phyloP scores from a whole-genome alignment of 2,888 invertebrate species.

The Pandemis corylana region DNA sequence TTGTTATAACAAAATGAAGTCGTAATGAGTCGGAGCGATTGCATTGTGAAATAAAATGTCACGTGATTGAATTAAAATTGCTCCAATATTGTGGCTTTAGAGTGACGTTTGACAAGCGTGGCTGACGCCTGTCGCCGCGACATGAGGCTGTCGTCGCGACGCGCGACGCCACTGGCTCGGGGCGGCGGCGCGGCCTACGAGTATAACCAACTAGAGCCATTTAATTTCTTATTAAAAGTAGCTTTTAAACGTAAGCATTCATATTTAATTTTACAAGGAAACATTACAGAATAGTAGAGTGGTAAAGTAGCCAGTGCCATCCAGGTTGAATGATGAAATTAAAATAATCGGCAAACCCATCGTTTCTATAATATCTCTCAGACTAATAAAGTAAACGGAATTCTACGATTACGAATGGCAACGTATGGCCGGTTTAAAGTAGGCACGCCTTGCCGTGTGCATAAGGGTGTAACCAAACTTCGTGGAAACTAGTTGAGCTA shows the following conservation, averaged over 20 bases:
- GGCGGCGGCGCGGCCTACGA: not conserved
- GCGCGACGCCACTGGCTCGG: slow-evolving; percentile 38
- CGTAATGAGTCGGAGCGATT: slow-evolving; percentile 76
- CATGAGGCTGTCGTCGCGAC: slow-evolving; percentile 48
- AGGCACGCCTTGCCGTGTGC: no score
- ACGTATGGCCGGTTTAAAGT: no score
- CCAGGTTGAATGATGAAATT: not conserved
- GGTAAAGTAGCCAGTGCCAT: not conserved
- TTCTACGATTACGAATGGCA: no score
- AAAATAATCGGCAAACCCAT: not conserved
- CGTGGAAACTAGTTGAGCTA: no score
- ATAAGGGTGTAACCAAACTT: no score
- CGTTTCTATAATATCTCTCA: no score
- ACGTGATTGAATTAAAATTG: slow-evolving; percentile 80
- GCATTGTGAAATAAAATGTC: slow-evolving; percentile 66
- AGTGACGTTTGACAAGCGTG: slow-evolving; percentile 81
- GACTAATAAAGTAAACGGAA: no score
- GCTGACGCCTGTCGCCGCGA: slow-evolving; percentile 69
- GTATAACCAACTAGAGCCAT: not conserved
- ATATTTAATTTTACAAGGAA: not conserved
- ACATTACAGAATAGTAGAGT: not conserved
- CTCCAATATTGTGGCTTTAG: slow-evolving; percentile 75
- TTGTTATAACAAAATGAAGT: slow-evolving; percentile 83
- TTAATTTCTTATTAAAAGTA: not conserved
- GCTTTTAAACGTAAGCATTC: not conserved